Conservation (phyloP, 23 tunicate species). For the Aplidium turbinatum region DNA sequence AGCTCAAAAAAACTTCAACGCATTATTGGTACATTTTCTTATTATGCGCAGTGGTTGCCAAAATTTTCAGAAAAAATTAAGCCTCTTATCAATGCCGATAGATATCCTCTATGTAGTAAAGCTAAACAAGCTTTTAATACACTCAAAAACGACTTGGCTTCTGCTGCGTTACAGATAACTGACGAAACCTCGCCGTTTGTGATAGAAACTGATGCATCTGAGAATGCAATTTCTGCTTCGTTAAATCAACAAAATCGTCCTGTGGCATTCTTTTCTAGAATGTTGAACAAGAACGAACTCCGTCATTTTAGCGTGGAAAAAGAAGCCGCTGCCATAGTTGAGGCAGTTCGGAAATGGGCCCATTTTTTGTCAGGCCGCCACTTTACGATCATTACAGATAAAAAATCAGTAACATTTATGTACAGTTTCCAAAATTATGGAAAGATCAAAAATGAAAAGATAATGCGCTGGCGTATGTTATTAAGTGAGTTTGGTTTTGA, state of each 20-base stretch:
- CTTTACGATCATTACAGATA: conserved; percentile 30
- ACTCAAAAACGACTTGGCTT: conserved; percentile 2
- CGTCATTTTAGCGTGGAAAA: conserved; percentile 14
- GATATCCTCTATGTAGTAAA: conserved; percentile 5
- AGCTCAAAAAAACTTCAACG: conserved; percentile 4
- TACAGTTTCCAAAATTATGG: not conserved
- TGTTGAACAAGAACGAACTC: conserved; percentile 15
- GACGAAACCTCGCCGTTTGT: conserved; percentile 21
- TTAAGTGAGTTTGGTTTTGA: conserved; percentile 11
- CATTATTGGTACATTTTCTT: conserved; percentile 17
- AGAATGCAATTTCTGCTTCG: conserved; percentile 37
- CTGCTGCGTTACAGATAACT: not conserved
- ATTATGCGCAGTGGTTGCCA: conserved; percentile 36
- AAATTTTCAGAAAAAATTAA: conserved; percentile 15
- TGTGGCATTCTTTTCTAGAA: conserved; percentile 29
- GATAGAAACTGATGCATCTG: conserved; percentile 35
- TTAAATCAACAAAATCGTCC: conserved; percentile 32
- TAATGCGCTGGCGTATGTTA: conserved; percentile 36
- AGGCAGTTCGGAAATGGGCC: conserved; percentile 23
- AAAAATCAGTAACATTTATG: conserved; percentile 29
- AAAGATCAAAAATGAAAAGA: conserved; percentile 39
- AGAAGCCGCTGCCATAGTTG: conserved; percentile 39
- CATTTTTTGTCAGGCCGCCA: conserved; percentile 14
- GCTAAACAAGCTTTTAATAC: conserved; percentile 4
- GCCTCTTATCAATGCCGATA: not conserved